Base-by-base conservation (phyloP, 2,113 vertebrate genomes). In the Danionella cerebrum region DNA sequence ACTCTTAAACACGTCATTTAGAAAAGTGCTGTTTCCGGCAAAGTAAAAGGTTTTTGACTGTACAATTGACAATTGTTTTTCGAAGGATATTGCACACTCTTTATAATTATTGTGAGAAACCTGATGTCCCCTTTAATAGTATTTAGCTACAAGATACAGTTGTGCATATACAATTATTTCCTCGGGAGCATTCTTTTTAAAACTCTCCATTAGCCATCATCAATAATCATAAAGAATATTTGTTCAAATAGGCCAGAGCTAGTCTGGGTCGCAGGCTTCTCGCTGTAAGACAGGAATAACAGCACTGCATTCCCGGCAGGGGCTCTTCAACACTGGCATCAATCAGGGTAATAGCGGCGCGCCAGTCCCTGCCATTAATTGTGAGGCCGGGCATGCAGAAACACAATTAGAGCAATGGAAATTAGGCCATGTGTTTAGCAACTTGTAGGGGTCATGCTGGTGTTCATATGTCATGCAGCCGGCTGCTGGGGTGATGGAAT, bases 391-490 rank as follows among this genome's bases (percentile, higher is more conserved):
- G 67, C 71, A 74, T 62, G 67, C 71, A 76, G 76, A 85, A 80
- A 83, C 79, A 66, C 79, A 84, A 86, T 87, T 86, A 86, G 77
- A 72, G 27, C 76, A 55, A 60, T 62, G 71, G 67, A 80, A 82
- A 84, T 78, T 77, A 73, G 79, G 76, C 69, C 77, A 78, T 47
- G 55, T 65, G 67, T 68, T 69, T 38, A 36, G 21, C 42, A 52
- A 65, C 65, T 70, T 65, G 58, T 55, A 70, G 22, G 57, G 69
- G 60, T 72, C 54, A 69, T 27, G 62, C 60, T 65, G 22, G 31
- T 21, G 53, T 64, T 62, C 47, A 48, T 59, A 47, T 35, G 53
- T 75, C 63, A 53, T 38, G 39, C 14, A 39, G 38, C 47, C 22
- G 35, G 4, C 42, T 21, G 21, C 31, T 57, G 33, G 53, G 53